phyloP scores from a whole-genome alignment of 2,888 invertebrate genomes.

The Molanna angustata region DNA sequence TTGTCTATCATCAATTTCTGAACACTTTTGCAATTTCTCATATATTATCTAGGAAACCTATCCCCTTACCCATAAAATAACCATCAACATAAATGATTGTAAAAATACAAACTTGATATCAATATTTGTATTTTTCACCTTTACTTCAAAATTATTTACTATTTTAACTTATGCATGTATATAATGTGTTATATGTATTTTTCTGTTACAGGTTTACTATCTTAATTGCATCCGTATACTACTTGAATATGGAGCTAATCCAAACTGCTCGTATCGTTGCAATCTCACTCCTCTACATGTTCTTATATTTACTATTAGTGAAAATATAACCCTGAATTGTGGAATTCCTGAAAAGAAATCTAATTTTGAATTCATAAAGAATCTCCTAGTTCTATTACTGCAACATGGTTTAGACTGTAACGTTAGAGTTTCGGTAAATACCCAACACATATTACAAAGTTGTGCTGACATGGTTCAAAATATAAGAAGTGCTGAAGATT shows the following conservation, averaged over 20 bases:
- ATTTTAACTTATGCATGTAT: not conserved
- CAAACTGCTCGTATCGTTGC: slow-evolving; percentile 67
- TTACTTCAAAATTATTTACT: not conserved
- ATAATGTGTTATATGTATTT: slow-evolving; percentile 3
- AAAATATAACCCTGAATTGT: slow-evolving; percentile 66
- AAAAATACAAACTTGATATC: too few relatives aligned
- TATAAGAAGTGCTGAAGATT: slow-evolving; percentile 60
- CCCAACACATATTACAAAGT: slow-evolving; percentile 68
- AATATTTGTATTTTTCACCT: not conserved
- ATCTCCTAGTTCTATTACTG: slow-evolving; percentile 61
- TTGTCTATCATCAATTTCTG: too few relatives aligned
- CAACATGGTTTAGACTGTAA: slow-evolving; percentile 68
- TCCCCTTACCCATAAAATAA: too few relatives aligned
- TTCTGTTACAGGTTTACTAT: slow-evolving; percentile 59
- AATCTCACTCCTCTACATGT: slow-evolving; percentile 69
- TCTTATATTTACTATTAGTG: slow-evolving; percentile 67
- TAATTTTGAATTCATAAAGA: slow-evolving; percentile 69
- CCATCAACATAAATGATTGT: too few relatives aligned
- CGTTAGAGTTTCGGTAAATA: slow-evolving; percentile 56
- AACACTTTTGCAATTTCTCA: too few relatives aligned
- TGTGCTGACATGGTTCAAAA: slow-evolving; percentile 68
- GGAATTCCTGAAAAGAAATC: slow-evolving; percentile 60
- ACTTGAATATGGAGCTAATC: slow-evolving; percentile 68
- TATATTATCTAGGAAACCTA: too few relatives aligned
- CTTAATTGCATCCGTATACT: slow-evolving; percentile 67